Evolutionary conservation across 2,113 vertebrate genomes (phyloP), one percentile per base, ranked within the genome.

Genomic region (Vombatus ursinus): DNA sequence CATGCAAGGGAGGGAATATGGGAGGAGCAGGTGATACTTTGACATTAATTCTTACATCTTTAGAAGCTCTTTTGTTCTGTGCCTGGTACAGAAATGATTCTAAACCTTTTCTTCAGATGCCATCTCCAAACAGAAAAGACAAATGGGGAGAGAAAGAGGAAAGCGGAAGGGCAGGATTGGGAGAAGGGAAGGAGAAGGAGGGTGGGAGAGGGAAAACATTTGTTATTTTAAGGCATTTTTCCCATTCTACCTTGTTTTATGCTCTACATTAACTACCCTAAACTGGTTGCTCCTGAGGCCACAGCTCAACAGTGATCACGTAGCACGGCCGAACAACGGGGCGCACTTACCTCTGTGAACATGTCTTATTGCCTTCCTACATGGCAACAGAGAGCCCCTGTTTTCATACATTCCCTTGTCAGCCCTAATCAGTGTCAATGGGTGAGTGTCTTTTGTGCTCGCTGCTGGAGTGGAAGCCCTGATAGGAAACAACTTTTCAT

Each of bases 301-400:
- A 16, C 92, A 57, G 92, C 37, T 89, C 26, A 31, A 31, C 57
- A 31, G 3, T 37, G 11, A 92, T 94, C 91, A 95, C 95, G 90
- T 0, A 48, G 92, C 91, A 89, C 90, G 44, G 96, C 95, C 52
- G 95, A 28, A 52, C 16, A 96, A 57, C 48, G 50, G 14, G 93
- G 94, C 96, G 50, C 93, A 97, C 98, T 99, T 98, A 99, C 98
- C 98, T 99, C 98, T 0, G 93, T 98, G 96, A 98, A 97, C 98
- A 98, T 98, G 98, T 97, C 98, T 98, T 95, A 97, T 94, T 96
- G 98, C 98, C 97, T 98, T 98, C 98, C 98, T 92, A 98, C 98
- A 98, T 98, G 98, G 98, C 98, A 96, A 96, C 95, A 96, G 96
- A 97, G 96, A 97, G 98, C 97, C 96, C 97, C 97, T 98, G 98